phyloP scores from a whole-genome alignment of 1,140 invertebrate species.

The Nasonia giraulti region DNA sequence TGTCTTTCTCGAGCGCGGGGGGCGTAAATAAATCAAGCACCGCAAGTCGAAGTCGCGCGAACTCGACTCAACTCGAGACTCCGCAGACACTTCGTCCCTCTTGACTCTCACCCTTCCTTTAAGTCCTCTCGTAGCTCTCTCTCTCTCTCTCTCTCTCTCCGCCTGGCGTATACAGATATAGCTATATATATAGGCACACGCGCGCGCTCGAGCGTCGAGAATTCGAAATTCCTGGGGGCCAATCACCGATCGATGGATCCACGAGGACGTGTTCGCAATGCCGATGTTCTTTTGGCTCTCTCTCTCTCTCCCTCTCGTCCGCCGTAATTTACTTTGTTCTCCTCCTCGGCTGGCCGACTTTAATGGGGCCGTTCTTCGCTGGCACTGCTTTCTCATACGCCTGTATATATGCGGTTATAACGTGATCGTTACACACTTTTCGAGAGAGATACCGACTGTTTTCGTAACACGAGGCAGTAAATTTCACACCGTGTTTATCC shows the following conservation, averaged over 20 bases:
- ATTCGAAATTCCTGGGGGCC: not conserved
- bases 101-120: not conserved
- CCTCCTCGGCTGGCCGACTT: not conserved
- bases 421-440: not conserved
- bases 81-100: not conserved
- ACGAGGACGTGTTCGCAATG: not conserved
- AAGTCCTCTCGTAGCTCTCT: not conserved
- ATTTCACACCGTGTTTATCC: too few species aligned
- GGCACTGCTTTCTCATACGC: not conserved
- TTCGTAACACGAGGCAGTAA: not conserved
- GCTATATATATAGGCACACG: not conserved
- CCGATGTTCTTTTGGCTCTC: not conserved
- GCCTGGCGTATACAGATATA: not conserved
- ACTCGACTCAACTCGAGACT: not conserved
- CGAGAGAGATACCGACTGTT: too few species aligned
- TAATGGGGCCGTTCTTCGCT: not conserved
- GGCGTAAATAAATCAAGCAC: not conserved
- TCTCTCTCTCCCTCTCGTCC: not conserved
- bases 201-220: not conserved
- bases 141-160: too few species aligned
- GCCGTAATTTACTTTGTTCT: not conserved
- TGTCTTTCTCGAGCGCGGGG: not conserved
- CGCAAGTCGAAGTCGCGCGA: not conserved
- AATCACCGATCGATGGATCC: not conserved
- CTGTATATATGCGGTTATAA: not conserved